A percentile compares a stretch with the other conserved stretches of the same genome.
phyloP scores from a whole-genome alignment of 2,113 vertebrate genomes.

The Zingel zingel region DNA sequence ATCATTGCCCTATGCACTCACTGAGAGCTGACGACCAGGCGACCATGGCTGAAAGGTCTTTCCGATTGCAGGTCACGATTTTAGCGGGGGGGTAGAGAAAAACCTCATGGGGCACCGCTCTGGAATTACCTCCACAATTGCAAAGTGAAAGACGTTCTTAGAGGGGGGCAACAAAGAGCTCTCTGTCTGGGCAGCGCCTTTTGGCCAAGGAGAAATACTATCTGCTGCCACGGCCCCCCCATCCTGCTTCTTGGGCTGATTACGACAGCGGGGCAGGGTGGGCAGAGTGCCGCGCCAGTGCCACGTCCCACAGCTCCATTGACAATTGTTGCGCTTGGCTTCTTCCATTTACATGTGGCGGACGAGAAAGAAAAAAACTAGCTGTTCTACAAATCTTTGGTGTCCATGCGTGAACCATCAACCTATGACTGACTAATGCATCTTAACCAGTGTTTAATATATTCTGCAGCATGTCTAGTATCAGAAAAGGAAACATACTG shows the following conservation, averaged over 20 bases:
- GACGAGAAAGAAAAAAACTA: constrained; percentile 5
- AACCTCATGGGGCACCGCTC: constrained; percentile 57
- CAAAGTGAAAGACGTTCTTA: constrained; percentile 79
- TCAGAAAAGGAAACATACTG: neutral
- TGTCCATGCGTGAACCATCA: neutral
- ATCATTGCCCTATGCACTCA: constrained; percentile 30
- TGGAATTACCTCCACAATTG: constrained; percentile 78
- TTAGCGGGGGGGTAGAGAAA: constrained; percentile 3
- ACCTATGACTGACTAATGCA: neutral
- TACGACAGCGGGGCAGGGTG: constrained; percentile 69
- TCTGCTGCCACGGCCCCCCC: constrained; percentile 73
- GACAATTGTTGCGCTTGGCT: constrained; percentile 52
- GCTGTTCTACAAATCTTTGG: neutral
- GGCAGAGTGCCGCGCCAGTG: constrained; percentile 48
- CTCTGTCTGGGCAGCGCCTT: constrained; percentile 80
- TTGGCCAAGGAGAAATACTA: constrained; percentile 82
- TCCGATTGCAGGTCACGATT: constrained; percentile 72
- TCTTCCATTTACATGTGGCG: constrained; percentile 38
- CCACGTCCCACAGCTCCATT: constrained; percentile 54
- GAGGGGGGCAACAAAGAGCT: constrained; percentile 81
- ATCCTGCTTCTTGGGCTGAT: constrained; percentile 71
- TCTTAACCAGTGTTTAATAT: neutral
- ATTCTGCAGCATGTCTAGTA: neutral
- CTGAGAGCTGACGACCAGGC: constrained; percentile 41
- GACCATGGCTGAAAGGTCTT: constrained; percentile 62